Percentiles rank a stretch among this genome's conserved stretches.
Conservation (phyloP, 2,113 vertebrate genomes). For the Pycnonotus jocosus region DNA sequence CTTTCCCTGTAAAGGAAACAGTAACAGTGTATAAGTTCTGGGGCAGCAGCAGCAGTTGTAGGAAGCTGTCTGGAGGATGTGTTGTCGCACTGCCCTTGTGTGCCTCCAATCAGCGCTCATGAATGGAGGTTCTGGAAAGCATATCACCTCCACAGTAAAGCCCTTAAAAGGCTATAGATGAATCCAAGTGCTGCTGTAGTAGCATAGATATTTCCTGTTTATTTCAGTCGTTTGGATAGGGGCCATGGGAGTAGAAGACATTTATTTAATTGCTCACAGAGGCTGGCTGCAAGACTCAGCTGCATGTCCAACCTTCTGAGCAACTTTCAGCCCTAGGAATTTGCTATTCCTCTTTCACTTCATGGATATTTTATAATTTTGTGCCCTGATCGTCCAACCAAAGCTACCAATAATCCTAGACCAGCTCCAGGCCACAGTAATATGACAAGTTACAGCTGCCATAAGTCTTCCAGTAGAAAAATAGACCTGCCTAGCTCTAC, state of each 20-base stretch:
- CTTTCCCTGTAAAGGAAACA: neutral
- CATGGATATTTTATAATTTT: neutral
- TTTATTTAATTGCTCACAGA: constrained; percentile 26
- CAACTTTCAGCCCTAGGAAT: neutral
- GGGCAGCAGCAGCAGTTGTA: neutral
- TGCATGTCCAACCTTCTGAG: neutral
- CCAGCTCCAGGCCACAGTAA: neutral
- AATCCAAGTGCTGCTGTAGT: constrained; percentile 35
- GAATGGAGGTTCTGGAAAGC: constrained; percentile 53
- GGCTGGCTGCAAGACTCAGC: neutral
- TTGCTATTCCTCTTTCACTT: neutral
- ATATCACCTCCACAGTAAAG: neutral
- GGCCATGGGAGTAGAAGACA: constrained; percentile 8
- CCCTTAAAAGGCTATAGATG: constrained; percentile 50
- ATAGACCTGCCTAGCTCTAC: neutral
- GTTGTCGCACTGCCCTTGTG: neutral
- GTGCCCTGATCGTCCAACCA: neutral
- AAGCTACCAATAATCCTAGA: neutral
- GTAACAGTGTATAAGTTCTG: constrained; percentile 8
- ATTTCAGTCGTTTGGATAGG: neutral
- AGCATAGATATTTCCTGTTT: constrained; percentile 62
- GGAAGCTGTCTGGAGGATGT: constrained; percentile 45
- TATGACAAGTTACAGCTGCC: neutral
- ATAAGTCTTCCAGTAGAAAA: constrained; percentile 4
- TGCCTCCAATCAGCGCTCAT: constrained; percentile 19